Conservation (phyloP, 1,140 invertebrate genomes). For the Drosophila orena region DNA sequence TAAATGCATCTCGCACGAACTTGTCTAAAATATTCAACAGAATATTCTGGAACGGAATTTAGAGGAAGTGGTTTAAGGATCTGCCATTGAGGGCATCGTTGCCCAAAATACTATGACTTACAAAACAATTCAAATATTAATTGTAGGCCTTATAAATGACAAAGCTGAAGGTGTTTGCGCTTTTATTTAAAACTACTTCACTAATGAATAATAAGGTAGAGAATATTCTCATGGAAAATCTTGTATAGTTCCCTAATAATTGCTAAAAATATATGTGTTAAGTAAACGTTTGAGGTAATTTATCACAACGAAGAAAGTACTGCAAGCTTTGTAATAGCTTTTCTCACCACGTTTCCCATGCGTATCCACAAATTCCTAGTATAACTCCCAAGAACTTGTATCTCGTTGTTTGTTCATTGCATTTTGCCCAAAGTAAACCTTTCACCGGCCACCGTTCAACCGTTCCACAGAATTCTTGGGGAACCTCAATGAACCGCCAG, state of each 20-base stretch:
- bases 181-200: no score
- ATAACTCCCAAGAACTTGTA: conserved; percentile 31
- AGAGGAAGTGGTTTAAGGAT: not conserved
- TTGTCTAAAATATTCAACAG: conserved; percentile 15
- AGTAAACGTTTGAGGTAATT: not conserved
- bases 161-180: no score
- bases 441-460: conserved; percentile 28
- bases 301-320: not conserved
- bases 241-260: not conserved
- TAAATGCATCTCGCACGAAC: conserved; percentile 25
- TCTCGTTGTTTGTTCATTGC: conserved; percentile 14
- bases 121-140: not conserved
- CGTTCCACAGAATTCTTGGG: conserved; percentile 37
- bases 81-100: not conserved
- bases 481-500: conserved; percentile 21
- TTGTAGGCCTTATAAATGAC: no score
- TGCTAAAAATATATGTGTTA: not conserved
- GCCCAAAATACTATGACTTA: not conserved
- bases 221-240: not conserved
- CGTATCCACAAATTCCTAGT: conserved; percentile 8
- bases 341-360: conserved; percentile 13
- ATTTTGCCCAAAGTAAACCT: conserved; percentile 28
- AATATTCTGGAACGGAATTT: not conserved
- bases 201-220: no score
- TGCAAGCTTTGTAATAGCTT: not conserved